A percentile compares a stretch with the other conserved stretches of the same genome.
Evolutionary conservation across 2,113 vertebrate species (phyloP).

Genomic region (Ophthalmolycus amberensis): DNA sequence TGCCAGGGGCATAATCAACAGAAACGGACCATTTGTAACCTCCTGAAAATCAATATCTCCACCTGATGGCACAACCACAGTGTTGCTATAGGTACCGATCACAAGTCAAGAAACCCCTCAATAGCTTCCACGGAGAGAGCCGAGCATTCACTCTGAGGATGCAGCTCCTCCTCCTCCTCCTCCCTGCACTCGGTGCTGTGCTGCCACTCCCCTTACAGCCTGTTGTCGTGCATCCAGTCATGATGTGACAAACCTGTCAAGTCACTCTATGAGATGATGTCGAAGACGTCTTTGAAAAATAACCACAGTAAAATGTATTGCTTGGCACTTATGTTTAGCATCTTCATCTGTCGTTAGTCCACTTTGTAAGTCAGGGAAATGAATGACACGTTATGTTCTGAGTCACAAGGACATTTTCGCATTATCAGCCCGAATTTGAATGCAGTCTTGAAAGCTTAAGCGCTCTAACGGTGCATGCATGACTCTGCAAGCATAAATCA

Average conservation of each 20-base stretch:
- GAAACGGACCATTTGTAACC: conserved; percentile 25
- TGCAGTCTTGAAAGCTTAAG: background rate
- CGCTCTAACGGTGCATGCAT: background rate
- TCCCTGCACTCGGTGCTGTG: conserved; percentile 3
- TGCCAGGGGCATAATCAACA: conserved; percentile 5
- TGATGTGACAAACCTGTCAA: background rate
- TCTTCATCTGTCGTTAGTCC: conserved; percentile 17
- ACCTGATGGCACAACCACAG: conserved; percentile 23
- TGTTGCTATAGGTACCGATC: conserved; percentile 29
- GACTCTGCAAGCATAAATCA: background rate
- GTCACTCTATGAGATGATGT: background rate
- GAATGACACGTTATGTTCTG: background rate
- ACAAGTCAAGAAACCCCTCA: conserved; percentile 14
- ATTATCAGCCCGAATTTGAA: background rate
- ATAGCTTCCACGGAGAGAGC: conserved; percentile 8
- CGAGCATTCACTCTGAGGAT: conserved; percentile 21
- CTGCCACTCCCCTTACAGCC: background rate
- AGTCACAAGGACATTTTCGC: conserved; percentile 6
- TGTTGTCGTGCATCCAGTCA: background rate
- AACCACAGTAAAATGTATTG: too few species aligned
- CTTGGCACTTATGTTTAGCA: conserved; percentile 29
- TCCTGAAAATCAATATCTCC: conserved; percentile 35
- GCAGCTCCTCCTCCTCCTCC: conserved; percentile 4
- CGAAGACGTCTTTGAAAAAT: too few species aligned
- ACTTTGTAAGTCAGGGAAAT: background rate